Conservation (phyloP, 1,140 invertebrate species). For the Musca vetustissima region DNA sequence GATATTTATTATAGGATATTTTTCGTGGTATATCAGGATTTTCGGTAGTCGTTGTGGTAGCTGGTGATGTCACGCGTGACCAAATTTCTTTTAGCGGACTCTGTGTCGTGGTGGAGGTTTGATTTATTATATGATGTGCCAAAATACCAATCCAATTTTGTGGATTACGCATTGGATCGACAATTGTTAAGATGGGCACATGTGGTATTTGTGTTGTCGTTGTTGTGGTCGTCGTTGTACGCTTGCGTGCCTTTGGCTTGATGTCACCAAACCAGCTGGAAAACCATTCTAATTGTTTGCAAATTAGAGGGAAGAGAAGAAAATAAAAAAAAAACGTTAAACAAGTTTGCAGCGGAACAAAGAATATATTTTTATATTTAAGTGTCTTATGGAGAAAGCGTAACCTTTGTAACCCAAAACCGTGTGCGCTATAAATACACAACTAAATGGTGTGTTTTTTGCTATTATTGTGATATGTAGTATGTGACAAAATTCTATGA, state of each 20-base stretch:
- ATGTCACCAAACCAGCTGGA: constrained; percentile 48
- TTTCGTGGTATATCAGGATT: constrained; percentile 34
- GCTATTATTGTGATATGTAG: no score
- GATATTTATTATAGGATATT: constrained; percentile 49
- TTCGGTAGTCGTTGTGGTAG: constrained; percentile 31
- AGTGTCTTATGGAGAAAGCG: constrained; percentile 7
- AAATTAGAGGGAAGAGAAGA: constrained; percentile 26
- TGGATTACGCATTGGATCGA: constrained; percentile 49
- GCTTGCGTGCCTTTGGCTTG: constrained; percentile 41
- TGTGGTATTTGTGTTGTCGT: constrained; percentile 38
- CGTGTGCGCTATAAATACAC: no score
- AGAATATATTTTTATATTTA: no score
- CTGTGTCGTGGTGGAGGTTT: constrained; percentile 37
- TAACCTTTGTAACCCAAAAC: constrained; percentile 12
- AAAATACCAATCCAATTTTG: constrained; percentile 54
- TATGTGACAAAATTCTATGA: no score
- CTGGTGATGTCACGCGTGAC: constrained; percentile 27
- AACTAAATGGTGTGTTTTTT: no score
- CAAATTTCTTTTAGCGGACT: constrained; percentile 43
- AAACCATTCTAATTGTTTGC: constrained; percentile 44
- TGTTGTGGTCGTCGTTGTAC: constrained; percentile 40
- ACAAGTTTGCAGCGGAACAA: no score
- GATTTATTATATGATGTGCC: constrained; percentile 51
- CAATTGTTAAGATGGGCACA: constrained; percentile 50
- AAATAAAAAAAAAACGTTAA: not conserved